These are phyloP conservation scores for Lasioglossum pauxillum DNA, from an alignment of 2,888 invertebrate genomes.

Conservation along the genomic window DNA sequence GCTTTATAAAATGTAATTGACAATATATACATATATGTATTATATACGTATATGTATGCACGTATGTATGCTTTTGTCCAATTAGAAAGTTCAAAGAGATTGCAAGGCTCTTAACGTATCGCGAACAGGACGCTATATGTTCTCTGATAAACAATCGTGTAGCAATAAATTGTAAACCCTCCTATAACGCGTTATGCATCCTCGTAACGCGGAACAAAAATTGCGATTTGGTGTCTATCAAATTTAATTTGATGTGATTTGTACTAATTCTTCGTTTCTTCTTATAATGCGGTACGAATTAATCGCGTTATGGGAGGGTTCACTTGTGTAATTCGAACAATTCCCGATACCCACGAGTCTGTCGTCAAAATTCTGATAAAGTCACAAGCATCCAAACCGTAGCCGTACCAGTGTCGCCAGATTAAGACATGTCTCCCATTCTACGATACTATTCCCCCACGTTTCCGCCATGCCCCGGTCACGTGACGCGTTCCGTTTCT, in stretches of 20 bases:
- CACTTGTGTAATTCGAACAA: not conserved
- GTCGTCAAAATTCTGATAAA: not conserved
- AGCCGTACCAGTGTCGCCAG: too few relatives aligned
- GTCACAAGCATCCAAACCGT: not conserved
- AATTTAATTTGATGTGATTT: too few relatives aligned
- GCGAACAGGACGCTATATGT: not conserved
- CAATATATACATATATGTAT: constrained; percentile 34
- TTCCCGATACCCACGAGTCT: not conserved
- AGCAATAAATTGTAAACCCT: not conserved
- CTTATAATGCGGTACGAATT: too few relatives aligned
- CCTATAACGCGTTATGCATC: too few relatives aligned
- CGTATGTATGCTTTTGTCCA: not conserved
- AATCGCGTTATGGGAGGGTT: too few relatives aligned
- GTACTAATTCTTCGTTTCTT: too few relatives aligned
- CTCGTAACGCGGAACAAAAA: too few relatives aligned
- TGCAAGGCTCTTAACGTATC: not conserved
- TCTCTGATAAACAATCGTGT: not conserved
- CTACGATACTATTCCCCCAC: too few relatives aligned
- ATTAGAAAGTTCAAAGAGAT: not conserved
- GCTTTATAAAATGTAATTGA: constrained; percentile 59
- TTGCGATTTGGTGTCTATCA: too few relatives aligned
- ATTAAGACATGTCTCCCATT: too few relatives aligned
- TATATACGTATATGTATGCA: constrained; percentile 20
- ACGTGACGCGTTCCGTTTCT: too few relatives aligned
- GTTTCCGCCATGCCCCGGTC: too few relatives aligned